Evolutionary conservation across 1,140 invertebrate species (phyloP), one percentile per base, ranked within the genome.

Genomic region (Neelides sp.): DNA sequence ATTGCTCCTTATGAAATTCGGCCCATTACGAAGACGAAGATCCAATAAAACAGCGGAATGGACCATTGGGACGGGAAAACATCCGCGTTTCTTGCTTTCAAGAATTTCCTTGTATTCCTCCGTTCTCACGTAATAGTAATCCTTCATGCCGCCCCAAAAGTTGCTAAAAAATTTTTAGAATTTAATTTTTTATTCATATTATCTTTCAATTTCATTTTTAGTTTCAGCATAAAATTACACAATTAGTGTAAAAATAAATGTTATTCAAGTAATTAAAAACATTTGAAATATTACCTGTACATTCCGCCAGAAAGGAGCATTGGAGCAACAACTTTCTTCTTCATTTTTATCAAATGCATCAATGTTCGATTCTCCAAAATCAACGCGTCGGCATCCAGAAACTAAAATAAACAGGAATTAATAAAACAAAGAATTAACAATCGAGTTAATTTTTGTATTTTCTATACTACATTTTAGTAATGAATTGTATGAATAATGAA

Each of bases 101-200:
- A 91, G 67, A 36, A 95, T 90, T 1, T 79, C 76, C 58, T 81
- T 77, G 63, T 96, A 98, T 46, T 85, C 79, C 8, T 89, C 80
- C 0, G 87, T 88, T 65, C 90, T 72, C 42, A 76, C 66, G 64
- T 97, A 97, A 65, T 94, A 97, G 52, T 88, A 73, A 3, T 78
- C 68, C 1, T 79, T 79, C 84, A 95, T 92, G 10, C 83, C 91
- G 61, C 84, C 80, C 93, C 93, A 98, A 69, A 91, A 97, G 67
- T 97, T 97, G 15, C 89, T 34, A 34, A 34, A 34, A 34, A 10
- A 34, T 10, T 8, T 34, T n/a, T n/a, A n/a, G n/a, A n/a, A n/a
- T n/a, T n/a, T n/a, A n/a, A n/a, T n/a, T n/a, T n/a, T n/a, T n/a
- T n/a, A n/a, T n/a, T n/a, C n/a, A n/a, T n/a, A n/a, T n/a, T n/a